Evolutionary conservation across 2,797 vertebrate species (phyloP).

Genomic region (Thalassophryne amazonica): DNA sequence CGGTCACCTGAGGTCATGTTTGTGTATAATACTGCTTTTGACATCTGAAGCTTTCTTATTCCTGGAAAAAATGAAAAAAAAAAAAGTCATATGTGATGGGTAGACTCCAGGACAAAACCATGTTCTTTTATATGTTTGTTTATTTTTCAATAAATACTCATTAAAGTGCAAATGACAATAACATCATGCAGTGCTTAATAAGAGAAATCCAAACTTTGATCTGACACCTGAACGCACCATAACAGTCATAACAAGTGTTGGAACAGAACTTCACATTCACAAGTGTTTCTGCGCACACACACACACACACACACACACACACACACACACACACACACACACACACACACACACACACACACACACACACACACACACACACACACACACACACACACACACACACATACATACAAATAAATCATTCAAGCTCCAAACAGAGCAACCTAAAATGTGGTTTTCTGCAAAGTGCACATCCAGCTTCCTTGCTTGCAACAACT

Average conservation of each 20-base stretch:
- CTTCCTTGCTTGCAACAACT: too few species aligned
- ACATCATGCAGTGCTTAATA: constrained; percentile 80
- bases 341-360: constrained; percentile 16
- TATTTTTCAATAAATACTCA: constrained; percentile 79
- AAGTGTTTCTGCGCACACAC: background rate
- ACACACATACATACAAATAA: constrained; percentile 2
- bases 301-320: background rate
- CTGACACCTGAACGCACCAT: too few species aligned
- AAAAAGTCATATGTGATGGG: background rate
- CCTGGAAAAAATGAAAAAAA: background rate
- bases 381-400: constrained; percentile 24
- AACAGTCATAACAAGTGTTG: too few species aligned
- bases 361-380: constrained; percentile 11
- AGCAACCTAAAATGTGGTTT: too few species aligned
- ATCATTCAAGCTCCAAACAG: too few species aligned
- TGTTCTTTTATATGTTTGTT: constrained; percentile 43
- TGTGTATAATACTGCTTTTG: constrained; percentile 11
- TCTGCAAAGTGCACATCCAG: too few species aligned
- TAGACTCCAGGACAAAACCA: background rate
- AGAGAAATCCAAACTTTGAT: constrained; percentile 53
- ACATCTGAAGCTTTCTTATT: constrained; percentile 3
- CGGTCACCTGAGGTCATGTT: constrained; percentile 6
- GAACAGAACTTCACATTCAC: too few species aligned
- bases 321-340: too few species aligned
- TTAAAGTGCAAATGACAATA: constrained; percentile 83